phyloP scores from a whole-genome alignment of 2,113 vertebrate genomes.

The Micronisus gabar region DNA sequence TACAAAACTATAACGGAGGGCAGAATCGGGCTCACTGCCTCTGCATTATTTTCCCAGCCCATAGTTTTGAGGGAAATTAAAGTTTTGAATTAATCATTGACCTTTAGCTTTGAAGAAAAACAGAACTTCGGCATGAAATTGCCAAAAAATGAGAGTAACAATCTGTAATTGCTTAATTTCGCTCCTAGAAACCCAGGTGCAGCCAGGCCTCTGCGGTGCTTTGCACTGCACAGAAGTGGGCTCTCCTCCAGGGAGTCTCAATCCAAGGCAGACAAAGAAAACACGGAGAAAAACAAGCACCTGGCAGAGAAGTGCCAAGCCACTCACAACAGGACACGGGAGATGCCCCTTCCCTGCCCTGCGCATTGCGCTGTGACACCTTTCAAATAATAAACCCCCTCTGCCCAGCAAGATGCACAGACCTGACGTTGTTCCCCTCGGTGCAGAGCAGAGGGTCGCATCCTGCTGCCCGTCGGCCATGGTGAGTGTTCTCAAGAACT shows the following conservation, averaged over 20 bases:
- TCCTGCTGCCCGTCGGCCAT: neutral
- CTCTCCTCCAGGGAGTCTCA: constrained; percentile 10
- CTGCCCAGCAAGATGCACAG: neutral
- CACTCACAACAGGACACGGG: accelerated
- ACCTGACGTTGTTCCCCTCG: neutral
- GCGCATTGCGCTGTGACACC: neutral
- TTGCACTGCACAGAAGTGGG: neutral
- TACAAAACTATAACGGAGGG: neutral
- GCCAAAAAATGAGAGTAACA: constrained; percentile 8
- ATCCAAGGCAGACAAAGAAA: constrained; percentile 20
- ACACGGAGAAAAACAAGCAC: neutral
- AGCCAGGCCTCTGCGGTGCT: neutral
- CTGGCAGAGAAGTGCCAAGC: neutral
- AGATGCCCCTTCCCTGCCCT: neutral
- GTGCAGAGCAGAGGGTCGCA: neutral
- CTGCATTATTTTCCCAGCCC: constrained; percentile 2
- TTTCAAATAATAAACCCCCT: neutral
- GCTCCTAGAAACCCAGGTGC: constrained; percentile 38
- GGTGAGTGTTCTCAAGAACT: neutral
- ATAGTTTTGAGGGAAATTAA: neutral
- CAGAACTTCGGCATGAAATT: constrained; percentile 28
- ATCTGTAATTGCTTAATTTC: constrained; percentile 40
- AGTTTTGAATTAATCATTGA: constrained; percentile 25
- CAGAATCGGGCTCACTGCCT: neutral
- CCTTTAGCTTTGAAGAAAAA: constrained; percentile 49